phyloP scores from a whole-genome alignment of 2,888 invertebrate species.

The Stenurella melanura region DNA sequence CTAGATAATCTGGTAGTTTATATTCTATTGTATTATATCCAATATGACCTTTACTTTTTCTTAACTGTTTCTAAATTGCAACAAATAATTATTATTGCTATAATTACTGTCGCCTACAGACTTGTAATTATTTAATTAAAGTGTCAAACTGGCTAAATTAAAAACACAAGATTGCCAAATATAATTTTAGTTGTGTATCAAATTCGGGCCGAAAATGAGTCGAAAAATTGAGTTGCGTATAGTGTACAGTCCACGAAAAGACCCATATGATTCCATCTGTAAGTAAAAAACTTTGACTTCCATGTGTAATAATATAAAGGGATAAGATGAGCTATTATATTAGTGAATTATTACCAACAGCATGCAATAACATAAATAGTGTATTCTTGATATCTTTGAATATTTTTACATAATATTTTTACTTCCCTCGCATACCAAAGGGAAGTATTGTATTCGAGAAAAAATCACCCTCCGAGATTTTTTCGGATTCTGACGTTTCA shows the following conservation, averaged over 20 bases:
- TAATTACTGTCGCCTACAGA: not conserved
- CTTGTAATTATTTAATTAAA: conserved; percentile 1
- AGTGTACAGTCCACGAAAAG: not conserved
- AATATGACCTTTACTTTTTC: not conserved
- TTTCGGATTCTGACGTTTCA: too few relatives aligned
- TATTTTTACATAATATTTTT: too few relatives aligned
- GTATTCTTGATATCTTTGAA: too few relatives aligned
- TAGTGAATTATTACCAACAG: too few relatives aligned
- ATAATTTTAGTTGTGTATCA: not conserved
- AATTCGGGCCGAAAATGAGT: not conserved
- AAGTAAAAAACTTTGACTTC: not conserved
- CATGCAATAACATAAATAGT: too few relatives aligned
- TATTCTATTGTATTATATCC: not conserved
- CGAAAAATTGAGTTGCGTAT: not conserved
- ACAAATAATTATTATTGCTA: not conserved
- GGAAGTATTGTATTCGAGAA: too few relatives aligned
- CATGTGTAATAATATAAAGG: too few relatives aligned
- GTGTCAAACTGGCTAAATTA: not conserved
- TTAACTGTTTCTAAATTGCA: not conserved
- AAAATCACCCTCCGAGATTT: too few relatives aligned
- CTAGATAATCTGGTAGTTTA: too few relatives aligned
- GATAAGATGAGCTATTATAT: too few relatives aligned
- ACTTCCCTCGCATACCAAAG: too few relatives aligned
- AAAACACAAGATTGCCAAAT: conserved; percentile 2
- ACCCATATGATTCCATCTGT: not conserved